These are phyloP conservation scores for Polypterus senegalus DNA, from an alignment of 2,113 vertebrate genomes.

Conservation along the genomic window DNA sequence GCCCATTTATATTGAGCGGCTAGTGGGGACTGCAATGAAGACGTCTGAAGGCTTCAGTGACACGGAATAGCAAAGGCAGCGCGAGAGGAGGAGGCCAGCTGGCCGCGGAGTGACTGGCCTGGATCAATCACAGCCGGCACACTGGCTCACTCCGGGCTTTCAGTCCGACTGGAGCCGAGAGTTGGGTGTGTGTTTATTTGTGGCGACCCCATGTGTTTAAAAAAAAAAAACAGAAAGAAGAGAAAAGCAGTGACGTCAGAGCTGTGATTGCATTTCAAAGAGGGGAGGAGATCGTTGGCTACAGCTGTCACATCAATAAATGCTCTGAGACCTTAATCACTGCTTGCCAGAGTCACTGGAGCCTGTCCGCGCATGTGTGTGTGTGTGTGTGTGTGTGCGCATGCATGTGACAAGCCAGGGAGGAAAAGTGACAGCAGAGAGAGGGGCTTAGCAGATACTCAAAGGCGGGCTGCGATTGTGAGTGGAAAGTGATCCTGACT, in stretches of 20 bases:
- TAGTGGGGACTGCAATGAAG: too few species aligned
- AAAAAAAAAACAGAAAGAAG: too few species aligned
- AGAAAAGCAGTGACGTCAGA: background rate
- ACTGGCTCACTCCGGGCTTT: background rate
- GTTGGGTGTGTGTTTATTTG: background rate
- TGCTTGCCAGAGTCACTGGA: background rate
- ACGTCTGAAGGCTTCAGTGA: too few species aligned
- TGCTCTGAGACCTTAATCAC: background rate
- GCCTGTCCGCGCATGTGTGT: background rate
- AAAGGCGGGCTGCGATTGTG: slow-evolving; percentile 11
- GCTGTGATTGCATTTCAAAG: background rate
- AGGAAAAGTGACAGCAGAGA: slow-evolving; percentile 3
- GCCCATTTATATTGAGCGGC: too few species aligned
- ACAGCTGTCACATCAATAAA: background rate
- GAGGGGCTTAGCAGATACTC: slow-evolving; percentile 20
- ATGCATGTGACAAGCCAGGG: background rate
- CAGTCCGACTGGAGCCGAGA: background rate
- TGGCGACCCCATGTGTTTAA: background rate
- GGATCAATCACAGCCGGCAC: too few species aligned
- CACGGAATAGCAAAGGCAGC: too few species aligned
- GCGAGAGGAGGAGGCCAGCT: too few species aligned
- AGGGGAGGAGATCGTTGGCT: background rate
- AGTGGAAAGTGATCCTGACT: slow-evolving; percentile 18
- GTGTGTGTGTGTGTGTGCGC: slow-evolving; percentile 1
- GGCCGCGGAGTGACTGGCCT: too few species aligned